Percentiles rank a stretch among this genome's conserved stretches.
Evolutionary conservation across 1,140 invertebrate species (phyloP).

Genomic region (Cydia splendana): DNA sequence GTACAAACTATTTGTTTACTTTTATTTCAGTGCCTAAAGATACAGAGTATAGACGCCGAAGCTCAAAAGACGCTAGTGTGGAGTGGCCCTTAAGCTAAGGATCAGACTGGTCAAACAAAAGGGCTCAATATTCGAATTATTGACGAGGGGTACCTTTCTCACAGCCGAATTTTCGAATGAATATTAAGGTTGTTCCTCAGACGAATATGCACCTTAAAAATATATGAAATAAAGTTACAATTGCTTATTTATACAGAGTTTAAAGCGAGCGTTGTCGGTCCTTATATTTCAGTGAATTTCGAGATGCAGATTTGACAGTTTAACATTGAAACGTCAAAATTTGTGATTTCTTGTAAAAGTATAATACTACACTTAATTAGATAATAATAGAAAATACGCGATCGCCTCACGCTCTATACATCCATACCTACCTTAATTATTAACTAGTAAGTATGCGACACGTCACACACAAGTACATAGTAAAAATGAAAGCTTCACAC

Average conservation of each 20-base stretch:
- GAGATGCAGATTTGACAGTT: slow-evolving; percentile 40
- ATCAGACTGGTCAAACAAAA: not conserved
- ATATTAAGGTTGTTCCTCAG: not conserved
- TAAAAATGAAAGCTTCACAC: slow-evolving; percentile 62
- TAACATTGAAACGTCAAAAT: slow-evolving; percentile 52
- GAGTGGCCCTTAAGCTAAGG: not conserved
- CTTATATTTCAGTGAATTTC: slow-evolving; percentile 10
- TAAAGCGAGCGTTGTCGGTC: slow-evolving; percentile 8
- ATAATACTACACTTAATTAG: slow-evolving; percentile 73
- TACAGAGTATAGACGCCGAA: no score
- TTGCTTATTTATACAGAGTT: slow-evolving; percentile 19
- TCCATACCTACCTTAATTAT: slow-evolving; percentile 59
- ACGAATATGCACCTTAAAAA: slow-evolving; percentile 15
- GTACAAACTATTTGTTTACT: no score
- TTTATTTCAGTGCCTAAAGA: no score
- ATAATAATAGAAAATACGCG: slow-evolving; percentile 67
- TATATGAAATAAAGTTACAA: slow-evolving; percentile 5
- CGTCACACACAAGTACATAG: slow-evolving; percentile 57
- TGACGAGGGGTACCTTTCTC: slow-evolving; percentile 10
- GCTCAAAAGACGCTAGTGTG: no score
- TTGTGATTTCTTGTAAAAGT: slow-evolving; percentile 76
- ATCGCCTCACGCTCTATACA: slow-evolving; percentile 56
- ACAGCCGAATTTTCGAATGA: slow-evolving; percentile 18
- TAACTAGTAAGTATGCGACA: slow-evolving; percentile 66
- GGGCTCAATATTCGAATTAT: not conserved